These are phyloP conservation scores for Perithous albicinctus DNA, from an alignment of 2,888 invertebrate genomes.

Conservation along the genomic window DNA sequence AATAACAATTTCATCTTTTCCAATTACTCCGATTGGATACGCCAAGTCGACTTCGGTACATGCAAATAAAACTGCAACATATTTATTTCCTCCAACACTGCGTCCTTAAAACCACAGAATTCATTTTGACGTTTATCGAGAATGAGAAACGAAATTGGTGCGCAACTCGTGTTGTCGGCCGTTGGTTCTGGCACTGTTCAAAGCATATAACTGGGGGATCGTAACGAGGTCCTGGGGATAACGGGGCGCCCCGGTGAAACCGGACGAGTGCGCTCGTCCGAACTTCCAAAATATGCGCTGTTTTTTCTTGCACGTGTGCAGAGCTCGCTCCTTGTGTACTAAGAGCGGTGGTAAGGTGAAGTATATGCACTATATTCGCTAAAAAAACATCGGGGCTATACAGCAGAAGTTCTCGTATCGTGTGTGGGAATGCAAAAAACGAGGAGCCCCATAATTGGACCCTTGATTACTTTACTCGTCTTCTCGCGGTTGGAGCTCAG, in stretches of 20 bases:
- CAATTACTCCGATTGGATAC: not conserved
- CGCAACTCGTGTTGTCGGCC: conserved; percentile 21
- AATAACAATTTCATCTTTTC: not conserved
- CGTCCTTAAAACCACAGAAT: conserved; percentile 57
- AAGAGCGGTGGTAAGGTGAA: not conserved
- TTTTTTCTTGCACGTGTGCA: conserved; percentile 33
- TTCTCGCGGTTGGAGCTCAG: conserved; percentile 29
- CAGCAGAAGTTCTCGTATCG: conserved; percentile 31
- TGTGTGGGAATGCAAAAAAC: conserved; percentile 53
- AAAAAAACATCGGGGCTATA: conserved; percentile 30
- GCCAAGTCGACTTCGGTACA: not conserved
- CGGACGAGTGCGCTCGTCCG: conserved; percentile 36
- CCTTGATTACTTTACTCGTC: conserved; percentile 61
- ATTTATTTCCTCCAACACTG: not conserved
- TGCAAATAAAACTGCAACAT: conserved; percentile 39
- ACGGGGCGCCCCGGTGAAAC: conserved; percentile 50
- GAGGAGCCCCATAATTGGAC: conserved; percentile 59
- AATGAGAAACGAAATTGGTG: conserved; percentile 57
- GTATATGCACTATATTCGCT: conserved; percentile 29
- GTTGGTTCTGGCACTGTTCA: conserved; percentile 15
- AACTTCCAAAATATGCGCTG: conserved; percentile 55
- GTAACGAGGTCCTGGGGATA: conserved; percentile 66
- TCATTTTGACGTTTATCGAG: conserved; percentile 61
- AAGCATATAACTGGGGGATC: conserved; percentile 15
- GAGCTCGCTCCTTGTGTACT: not conserved